Percentiles rank a stretch among this genome's conserved stretches.
phyloP scores from a whole-genome alignment of 2,888 invertebrate genomes.

The Prosapia bicincta region DNA sequence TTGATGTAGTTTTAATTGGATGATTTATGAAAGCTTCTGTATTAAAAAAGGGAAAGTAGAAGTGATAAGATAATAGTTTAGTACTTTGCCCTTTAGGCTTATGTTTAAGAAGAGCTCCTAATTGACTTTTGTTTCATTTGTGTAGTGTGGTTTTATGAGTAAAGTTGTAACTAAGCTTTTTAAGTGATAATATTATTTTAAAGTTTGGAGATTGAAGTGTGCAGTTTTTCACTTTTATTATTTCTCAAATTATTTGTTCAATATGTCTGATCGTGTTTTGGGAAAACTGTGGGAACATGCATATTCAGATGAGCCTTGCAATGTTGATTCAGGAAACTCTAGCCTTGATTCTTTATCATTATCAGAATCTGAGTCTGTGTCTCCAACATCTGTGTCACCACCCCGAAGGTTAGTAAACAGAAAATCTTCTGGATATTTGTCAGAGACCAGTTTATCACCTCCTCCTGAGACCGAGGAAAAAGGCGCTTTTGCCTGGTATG shows the following conservation, averaged over 20 bases:
- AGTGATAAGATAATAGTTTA: not conserved
- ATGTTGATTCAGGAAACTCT: not conserved
- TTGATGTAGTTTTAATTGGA: no score
- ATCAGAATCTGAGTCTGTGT: conserved; percentile 24
- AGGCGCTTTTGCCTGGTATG: conserved; percentile 37
- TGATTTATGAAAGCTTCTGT: no score
- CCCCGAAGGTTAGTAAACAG: conserved; percentile 14
- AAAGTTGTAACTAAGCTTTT: not conserved
- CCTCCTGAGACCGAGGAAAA: conserved; percentile 35
- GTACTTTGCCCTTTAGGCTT: not conserved
- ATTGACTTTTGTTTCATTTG: not conserved
- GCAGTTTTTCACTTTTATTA: not conserved
- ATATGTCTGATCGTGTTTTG: conserved; percentile 37
- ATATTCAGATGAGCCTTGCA: conserved; percentile 7
- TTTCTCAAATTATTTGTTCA: not conserved
- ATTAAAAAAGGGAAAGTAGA: not conserved
- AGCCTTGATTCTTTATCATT: conserved; percentile 16
- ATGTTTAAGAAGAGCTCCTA: not conserved
- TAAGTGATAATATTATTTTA: no score
- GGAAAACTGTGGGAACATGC: conserved; percentile 32
- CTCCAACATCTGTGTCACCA: conserved; percentile 13
- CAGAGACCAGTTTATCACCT: conserved; percentile 33
- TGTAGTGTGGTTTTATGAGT: not conserved
- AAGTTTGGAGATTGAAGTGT: not conserved
- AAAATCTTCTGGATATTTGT: conserved; percentile 14